These are phyloP conservation scores for Wasmannia auropunctata DNA, from an alignment of 1,140 invertebrate species.

Conservation along the genomic window DNA sequence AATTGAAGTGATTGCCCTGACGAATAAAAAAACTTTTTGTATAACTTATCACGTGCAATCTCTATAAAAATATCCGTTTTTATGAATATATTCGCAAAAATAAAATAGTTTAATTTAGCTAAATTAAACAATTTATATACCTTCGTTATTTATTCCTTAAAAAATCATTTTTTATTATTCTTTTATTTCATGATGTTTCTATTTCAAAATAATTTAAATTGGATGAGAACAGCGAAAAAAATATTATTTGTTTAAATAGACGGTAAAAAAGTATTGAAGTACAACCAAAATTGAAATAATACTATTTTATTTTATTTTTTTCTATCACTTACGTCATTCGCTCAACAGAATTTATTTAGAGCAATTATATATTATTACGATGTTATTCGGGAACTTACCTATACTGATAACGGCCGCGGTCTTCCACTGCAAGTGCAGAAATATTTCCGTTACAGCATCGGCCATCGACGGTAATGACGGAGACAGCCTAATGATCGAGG, in stretches of 20 bases:
- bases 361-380: not conserved
- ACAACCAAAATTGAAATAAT: not conserved
- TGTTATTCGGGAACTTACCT: conserved; percentile 73
- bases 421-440: conserved; percentile 82
- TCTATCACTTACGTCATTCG: not conserved
- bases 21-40: not conserved
- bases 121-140: not conserved
- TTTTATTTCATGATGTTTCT: not conserved
- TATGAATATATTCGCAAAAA: not conserved
- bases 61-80: not conserved
- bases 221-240: not conserved
- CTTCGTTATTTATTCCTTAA: not conserved
- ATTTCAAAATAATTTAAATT: not conserved
- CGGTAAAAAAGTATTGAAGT: not conserved
- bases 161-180: not conserved
- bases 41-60: not conserved
- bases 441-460: conserved; percentile 79
- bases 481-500: conserved; percentile 80
- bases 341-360: not conserved
- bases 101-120: not conserved
- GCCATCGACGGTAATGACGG: conserved; percentile 81
- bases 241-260: not conserved
- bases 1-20: not conserved
- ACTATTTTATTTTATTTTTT: no score
- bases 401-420: conserved; percentile 79